Evolutionary conservation across 2,797 vertebrate genomes (phyloP), one percentile per base, ranked within the genome.

Genomic region (Falco columbarius): DNA sequence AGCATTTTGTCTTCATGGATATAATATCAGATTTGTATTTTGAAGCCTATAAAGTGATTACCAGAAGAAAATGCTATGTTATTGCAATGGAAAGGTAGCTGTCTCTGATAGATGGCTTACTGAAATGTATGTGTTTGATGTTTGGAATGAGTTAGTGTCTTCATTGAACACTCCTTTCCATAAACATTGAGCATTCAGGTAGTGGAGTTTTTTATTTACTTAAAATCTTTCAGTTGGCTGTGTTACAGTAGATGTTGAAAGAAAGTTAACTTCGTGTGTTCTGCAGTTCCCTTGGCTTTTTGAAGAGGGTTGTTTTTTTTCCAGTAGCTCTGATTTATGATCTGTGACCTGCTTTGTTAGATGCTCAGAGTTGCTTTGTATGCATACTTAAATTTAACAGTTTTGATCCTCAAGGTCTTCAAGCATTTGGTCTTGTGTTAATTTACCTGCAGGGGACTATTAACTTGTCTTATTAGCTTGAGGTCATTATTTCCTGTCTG

Each of bases 1-100:
- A 97, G 94, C 95, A 91, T 97, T 97, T 98, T 74, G 81, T 97
- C 91, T 94, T 92, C 66, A 32, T 96, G 77, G 85, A 91, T 97
- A 94, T 96, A 97, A 91, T 96, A 79, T 97, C 89, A 97, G 83
- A 94, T 93, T 96, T 95, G 62, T 97, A 95, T 97, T 98, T 98
- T 95, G 93, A 96, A 91, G 79, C 54, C 81, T 92, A 54, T 97
- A 88, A 96, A 97, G 76, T 94, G 96, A 98, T 97, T 97, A 93
- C 38, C 90, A 87, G 92, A 95, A 93, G 93, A 97, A 97, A 97
- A 94, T 80, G 73, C 23, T 26, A 75, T 85, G 75, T 97, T 96
- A 96, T 90, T 97, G 81, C 89, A 91, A 73, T 81, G 95, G 96
- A 97, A 97, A 95, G 23, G 14, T 90, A 72, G 66, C 62, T 95